phyloP scores from a whole-genome alignment of 1,140 invertebrate species.

The Sitophilus oryzae region DNA sequence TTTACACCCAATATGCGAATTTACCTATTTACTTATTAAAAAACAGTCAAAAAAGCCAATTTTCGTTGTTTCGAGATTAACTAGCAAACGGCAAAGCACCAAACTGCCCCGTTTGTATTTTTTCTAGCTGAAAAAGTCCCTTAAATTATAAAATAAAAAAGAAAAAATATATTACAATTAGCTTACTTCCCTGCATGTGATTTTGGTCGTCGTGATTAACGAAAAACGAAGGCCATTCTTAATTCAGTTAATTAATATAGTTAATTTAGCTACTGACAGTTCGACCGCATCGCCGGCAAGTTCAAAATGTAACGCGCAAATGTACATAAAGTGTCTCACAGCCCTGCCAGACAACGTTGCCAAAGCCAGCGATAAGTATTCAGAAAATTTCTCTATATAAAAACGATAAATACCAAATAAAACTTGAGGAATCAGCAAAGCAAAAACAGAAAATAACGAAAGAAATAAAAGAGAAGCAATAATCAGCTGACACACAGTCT shows the following conservation, averaged over 20 bases:
- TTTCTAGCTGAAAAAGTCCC: too few species aligned
- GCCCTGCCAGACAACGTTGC: neutral
- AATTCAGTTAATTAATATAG: neutral
- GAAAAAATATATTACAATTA: slow-evolving; percentile 10
- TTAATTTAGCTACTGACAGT: slow-evolving; percentile 7
- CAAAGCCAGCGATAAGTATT: too few species aligned
- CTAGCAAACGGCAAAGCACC: neutral
- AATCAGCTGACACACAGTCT: too few species aligned
- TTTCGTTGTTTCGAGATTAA: neutral
- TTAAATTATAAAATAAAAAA: slow-evolving; percentile 10
- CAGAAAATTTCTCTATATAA: too few species aligned
- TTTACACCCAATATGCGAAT: slow-evolving; percentile 17
- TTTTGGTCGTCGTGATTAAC: slow-evolving; percentile 19
- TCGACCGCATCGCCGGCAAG: too few species aligned
- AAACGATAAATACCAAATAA: too few species aligned
- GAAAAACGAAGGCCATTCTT: slow-evolving; percentile 8
- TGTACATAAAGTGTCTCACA: neutral
- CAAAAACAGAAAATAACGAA: too few species aligned
- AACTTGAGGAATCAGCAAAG: too few species aligned
- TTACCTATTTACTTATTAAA: slow-evolving; percentile 20
- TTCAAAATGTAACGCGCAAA: too few species aligned
- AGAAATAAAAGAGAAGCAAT: too few species aligned
- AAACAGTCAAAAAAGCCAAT: slow-evolving; percentile 11
- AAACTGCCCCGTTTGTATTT: too few species aligned
- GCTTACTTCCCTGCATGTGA: slow-evolving; percentile 16